Evolutionary conservation across 2,113 vertebrate genomes (phyloP), one percentile per base, ranked within the genome.

Genomic region (Gorsachius goisagi): DNA sequence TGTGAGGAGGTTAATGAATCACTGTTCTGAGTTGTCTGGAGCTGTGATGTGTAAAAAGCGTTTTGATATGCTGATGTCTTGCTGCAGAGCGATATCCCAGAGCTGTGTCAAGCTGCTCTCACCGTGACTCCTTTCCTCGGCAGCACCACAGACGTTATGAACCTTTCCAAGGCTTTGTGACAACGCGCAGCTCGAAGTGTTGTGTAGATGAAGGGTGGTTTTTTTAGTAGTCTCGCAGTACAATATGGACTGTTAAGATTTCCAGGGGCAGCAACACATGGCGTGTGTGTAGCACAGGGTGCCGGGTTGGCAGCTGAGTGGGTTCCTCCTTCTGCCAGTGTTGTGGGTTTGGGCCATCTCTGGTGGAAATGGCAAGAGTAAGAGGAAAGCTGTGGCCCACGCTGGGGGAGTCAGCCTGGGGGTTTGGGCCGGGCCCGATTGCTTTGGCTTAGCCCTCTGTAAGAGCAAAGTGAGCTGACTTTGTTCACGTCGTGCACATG

Each of bases 91-190:
- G 17, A 13, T 19, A 7, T 49, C 80, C 50, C 55, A 50, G 96
- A 66, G 85, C 94, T 37, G 64, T 52, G 74, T 72, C 58, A 30
- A 60, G 78, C 88, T 90, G 67, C 95, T 93, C 41, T 49, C 85
- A 10, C 82, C 21, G 5, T 4, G 28, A 21, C 71, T 66, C 41
- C 41, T 85, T 82, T 53, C 63, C 72, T 66, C 27, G 8, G 78
- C 88, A 73, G 4, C 78, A 35, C 79, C 76, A 32, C 41, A 3
- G 12, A 19, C 4, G 8, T 44, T 41, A 8, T 5, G 72, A 77
- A 73, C 66, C 77, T 82, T 75, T 32, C 45, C 85, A 68, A 82
- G 68, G 75, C 85, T 88, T 28, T 6, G 53, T 17, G 78, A 41
- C 33, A 67, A 71, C 1, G 1, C 1, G 2, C 26, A 50, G 1